Conservation (phyloP, 30 jellyfish, hydroid and myxozoan species). For the Cassiopea andromeda region DNA sequence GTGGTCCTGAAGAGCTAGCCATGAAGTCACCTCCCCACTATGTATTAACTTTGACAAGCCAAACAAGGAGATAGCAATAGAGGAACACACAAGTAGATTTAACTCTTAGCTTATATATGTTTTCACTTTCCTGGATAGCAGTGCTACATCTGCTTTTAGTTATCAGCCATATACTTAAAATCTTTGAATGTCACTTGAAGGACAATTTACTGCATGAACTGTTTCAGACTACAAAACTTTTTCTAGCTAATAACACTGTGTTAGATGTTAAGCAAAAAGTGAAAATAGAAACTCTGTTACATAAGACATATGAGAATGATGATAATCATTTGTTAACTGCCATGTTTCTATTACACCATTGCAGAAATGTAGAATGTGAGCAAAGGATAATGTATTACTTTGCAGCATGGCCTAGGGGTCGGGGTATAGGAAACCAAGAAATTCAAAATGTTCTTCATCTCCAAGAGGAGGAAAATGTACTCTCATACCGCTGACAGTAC, state of each 20-base stretch:
- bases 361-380: slow-evolving; percentile 11
- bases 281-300: slow-evolving; percentile 13
- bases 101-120: neutral
- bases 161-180: slow-evolving; percentile 13
- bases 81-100: slow-evolving; percentile 39
- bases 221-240: neutral
- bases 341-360: slow-evolving; percentile 10
- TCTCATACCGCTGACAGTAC: slow-evolving; percentile 44
- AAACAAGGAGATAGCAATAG: slow-evolving; percentile 34
- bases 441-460: neutral
- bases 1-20: slow-evolving; percentile 29
- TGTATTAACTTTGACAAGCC: slow-evolving; percentile 43
- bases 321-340: neutral
- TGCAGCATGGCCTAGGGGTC: slow-evolving; percentile 11
- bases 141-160: slow-evolving; percentile 6
- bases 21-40: slow-evolving; percentile 51
- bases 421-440: neutral
- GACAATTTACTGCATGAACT: neutral
- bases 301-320: neutral
- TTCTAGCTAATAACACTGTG: slow-evolving; percentile 1
- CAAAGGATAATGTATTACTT: slow-evolving; percentile 4
- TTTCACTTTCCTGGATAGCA: neutral
- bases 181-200: neutral
- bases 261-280: slow-evolving; percentile 17
- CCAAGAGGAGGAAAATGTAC: slow-evolving; percentile 48